Conservation (phyloP, 2,888 invertebrate species). For the Orthosia gracilis region DNA sequence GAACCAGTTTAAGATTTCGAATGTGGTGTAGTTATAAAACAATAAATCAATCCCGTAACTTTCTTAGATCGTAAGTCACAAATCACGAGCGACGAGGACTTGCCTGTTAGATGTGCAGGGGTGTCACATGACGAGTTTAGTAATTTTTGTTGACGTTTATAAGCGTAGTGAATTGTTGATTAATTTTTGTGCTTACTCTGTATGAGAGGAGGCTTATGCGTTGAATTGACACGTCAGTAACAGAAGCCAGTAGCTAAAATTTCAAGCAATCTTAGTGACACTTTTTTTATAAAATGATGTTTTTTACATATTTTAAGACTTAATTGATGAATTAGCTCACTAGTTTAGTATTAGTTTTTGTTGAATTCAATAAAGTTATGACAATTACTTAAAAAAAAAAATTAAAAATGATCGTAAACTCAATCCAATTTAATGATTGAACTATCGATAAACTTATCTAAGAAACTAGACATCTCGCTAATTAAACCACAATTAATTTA, state of each 20-base stretch:
- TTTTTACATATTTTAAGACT: no score
- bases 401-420: no score
- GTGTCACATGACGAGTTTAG: slow-evolving; percentile 4
- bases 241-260: not conserved
- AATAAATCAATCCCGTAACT: slow-evolving; percentile 73
- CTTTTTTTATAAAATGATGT: no score
- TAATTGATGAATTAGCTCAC: no score
- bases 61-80: slow-evolving; percentile 72
- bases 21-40: slow-evolving; percentile 68
- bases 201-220: not conserved
- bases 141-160: not conserved
- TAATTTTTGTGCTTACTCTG: not conserved
- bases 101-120: slow-evolving; percentile 57
- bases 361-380: no score
- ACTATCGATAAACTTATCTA: not conserved
- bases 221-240: not conserved
- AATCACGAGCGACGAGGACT: slow-evolving; percentile 64
- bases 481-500: not conserved
- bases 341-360: no score
- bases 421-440: no score
- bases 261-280: no score
- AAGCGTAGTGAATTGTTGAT: not conserved
- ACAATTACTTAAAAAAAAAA: no score
- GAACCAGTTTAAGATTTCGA: slow-evolving; percentile 63
- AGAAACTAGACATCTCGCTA: not conserved